Conservation (phyloP, 1,140 invertebrate species). For the Diorhabda sublineata region DNA sequence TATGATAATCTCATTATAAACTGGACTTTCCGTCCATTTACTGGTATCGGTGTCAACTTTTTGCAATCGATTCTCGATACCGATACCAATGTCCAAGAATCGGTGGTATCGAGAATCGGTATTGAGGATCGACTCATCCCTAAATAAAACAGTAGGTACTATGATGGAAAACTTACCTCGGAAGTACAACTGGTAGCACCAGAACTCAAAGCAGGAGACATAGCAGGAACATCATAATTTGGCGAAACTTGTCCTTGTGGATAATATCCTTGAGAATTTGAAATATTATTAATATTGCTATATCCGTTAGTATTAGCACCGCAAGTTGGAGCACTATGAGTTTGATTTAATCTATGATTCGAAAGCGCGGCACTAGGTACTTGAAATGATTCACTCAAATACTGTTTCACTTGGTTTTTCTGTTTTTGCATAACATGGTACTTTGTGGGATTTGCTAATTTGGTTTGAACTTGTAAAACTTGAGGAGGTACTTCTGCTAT, state of each 20-base stretch:
- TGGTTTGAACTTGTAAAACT: conserved; percentile 77
- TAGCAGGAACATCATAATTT: conserved; percentile 55
- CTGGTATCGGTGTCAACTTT: too few relatives aligned
- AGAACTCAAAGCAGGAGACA: conserved; percentile 70
- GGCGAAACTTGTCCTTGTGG: conserved; percentile 43
- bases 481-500: conserved; percentile 72
- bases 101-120: too few relatives aligned
- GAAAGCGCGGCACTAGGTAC: conserved; percentile 39
- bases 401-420: conserved; percentile 82
- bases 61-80: too few relatives aligned
- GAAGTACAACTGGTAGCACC: conserved; percentile 66
- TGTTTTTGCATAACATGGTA: conserved; percentile 90
- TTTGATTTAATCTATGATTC: conserved; percentile 37
- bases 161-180: conserved; percentile 54
- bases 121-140: too few relatives aligned
- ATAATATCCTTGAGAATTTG: conserved; percentile 19
- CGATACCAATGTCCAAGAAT: too few relatives aligned
- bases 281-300: conserved; percentile 4
- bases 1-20: too few relatives aligned
- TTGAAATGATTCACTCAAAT: conserved; percentile 73
- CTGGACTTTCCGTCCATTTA: too few relatives aligned
- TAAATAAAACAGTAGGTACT: too few relatives aligned
- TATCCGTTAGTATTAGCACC: conserved; percentile 17
- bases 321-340: conserved; percentile 45
- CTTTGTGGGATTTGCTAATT: conserved; percentile 83